These are phyloP conservation scores for Reticulitermes speratus DNA, from an alignment of 1,140 invertebrate genomes.

Conservation along the genomic window DNA sequence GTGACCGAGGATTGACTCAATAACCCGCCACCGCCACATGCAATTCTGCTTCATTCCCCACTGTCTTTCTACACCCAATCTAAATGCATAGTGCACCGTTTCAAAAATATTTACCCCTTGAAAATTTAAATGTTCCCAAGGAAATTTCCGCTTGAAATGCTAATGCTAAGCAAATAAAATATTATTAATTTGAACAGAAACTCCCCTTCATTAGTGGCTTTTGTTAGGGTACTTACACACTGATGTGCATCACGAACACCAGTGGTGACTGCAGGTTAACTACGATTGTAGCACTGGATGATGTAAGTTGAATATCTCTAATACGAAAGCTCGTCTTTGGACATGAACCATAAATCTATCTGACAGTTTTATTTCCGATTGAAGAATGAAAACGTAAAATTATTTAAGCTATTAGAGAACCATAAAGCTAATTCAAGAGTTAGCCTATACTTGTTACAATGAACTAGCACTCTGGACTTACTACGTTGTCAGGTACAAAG, in stretches of 20 bases:
- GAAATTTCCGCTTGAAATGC: background rate
- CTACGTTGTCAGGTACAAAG: no score
- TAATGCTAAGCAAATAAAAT: conserved; percentile 4
- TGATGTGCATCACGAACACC: no score
- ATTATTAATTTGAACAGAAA: conserved; percentile 1
- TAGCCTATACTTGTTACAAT: no score
- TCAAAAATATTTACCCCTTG: conserved; percentile 16
- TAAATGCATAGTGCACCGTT: background rate
- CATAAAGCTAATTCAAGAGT: no score
- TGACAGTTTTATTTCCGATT: no score
- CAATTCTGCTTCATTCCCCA: background rate
- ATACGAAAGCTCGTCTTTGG: background rate
- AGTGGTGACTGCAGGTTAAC: background rate
- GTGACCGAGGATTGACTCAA: conserved; percentile 31
- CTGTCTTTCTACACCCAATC: background rate
- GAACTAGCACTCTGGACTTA: no score
- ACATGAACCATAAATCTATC: no score
- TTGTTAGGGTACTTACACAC: background rate
- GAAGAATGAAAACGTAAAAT: no score
- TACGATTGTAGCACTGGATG: no score
- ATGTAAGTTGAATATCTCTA: no score
- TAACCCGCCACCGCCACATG: conserved; percentile 18
- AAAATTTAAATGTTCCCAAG: background rate
- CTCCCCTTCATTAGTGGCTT: background rate
- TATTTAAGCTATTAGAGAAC: no score